These are phyloP conservation scores for Meteorus sp. DNA, from an alignment of 1,140 invertebrate genomes.

Conservation along the genomic window DNA sequence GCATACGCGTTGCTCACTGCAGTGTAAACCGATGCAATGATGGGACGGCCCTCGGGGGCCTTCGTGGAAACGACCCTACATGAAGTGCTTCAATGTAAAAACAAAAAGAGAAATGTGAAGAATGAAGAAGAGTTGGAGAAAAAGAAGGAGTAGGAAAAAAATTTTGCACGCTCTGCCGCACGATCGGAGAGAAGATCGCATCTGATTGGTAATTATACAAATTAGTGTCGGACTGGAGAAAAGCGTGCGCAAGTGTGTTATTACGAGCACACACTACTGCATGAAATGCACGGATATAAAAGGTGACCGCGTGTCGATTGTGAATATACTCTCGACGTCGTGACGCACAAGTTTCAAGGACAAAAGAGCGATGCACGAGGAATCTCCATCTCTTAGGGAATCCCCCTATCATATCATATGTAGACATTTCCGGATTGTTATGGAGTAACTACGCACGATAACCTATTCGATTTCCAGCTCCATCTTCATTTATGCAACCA, in stretches of 20 bases:
- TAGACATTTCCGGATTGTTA: too few species aligned
- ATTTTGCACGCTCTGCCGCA: conserved; percentile 1
- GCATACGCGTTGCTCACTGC: conserved; percentile 6
- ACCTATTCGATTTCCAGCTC: too few species aligned
- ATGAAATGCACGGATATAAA: too few species aligned
- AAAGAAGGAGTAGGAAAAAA: neutral
- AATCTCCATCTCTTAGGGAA: too few species aligned
- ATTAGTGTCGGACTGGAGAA: conserved; percentile 18
- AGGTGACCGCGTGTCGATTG: too few species aligned
- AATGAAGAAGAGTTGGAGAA: neutral
- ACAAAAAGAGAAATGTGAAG: neutral
- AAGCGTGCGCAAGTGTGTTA: conserved; percentile 18
- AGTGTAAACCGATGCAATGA: neutral
- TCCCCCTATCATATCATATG: too few species aligned
- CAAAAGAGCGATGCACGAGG: too few species aligned
- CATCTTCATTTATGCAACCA: too few species aligned
- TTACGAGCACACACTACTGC: too few species aligned
- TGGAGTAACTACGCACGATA: too few species aligned
- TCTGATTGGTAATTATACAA: conserved; percentile 30
- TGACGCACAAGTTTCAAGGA: too few species aligned
- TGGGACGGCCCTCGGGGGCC: conserved; percentile 15
- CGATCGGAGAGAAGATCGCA: conserved; percentile 8
- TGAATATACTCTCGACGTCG: too few species aligned
- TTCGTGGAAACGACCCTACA: conserved; percentile 18
- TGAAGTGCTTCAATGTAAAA: neutral